These are phyloP conservation scores for Vulpes lagopus DNA, from an alignment of 2,113 vertebrate species.

Conservation along the genomic window DNA sequence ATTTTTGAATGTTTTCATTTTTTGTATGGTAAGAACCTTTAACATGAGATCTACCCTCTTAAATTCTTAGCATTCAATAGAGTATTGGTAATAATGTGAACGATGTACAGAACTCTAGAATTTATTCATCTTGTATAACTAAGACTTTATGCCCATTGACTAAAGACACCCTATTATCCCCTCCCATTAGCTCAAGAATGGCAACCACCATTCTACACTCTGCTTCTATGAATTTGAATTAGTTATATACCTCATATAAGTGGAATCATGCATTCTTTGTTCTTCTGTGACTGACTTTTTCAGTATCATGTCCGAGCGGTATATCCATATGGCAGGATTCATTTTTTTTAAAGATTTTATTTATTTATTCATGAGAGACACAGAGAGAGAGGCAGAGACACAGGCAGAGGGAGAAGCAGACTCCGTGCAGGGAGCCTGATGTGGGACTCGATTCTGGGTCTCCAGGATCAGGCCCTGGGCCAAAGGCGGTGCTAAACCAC, in stretches of 20 bases:
- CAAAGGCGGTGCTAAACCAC: no score
- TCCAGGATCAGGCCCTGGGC: no score
- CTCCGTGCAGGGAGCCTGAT: no score
- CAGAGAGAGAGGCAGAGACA: no score
- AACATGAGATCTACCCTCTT: neutral
- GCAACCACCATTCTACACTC: neutral
- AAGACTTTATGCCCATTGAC: neutral
- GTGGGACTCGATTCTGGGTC: no score
- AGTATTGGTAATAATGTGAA: neutral
- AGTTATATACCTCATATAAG: neutral
- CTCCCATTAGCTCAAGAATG: no score
- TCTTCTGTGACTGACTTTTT: neutral
- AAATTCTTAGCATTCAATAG: neutral
- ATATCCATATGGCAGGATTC: neutral
- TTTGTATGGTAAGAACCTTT: neutral
- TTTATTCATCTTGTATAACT: neutral
- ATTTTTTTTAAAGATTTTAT: no score
- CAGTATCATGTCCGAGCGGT: neutral
- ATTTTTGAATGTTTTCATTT: neutral
- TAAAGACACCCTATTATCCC: neutral
- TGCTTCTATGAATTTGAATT: neutral
- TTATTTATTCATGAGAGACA: no score
- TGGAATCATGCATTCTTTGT: neutral
- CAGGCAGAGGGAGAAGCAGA: no score
- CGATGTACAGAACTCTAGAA: neutral